Evolutionary conservation across 2,888 invertebrate species (phyloP), one percentile per base, ranked within the genome.

Genomic region (Sinodicranocentrus sp.): DNA sequence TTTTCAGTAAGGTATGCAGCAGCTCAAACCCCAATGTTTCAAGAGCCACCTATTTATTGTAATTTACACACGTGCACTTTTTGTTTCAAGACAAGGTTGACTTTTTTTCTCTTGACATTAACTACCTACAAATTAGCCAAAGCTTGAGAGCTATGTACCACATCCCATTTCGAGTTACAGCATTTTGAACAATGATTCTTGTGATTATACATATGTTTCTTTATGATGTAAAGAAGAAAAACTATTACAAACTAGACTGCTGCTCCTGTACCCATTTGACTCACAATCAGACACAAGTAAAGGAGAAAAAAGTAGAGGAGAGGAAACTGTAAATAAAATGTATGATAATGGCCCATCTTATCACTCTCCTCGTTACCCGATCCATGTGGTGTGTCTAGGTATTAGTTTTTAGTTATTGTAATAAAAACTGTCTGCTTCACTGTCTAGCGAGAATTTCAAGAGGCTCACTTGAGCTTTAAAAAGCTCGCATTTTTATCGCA

Each of bases 381-480:
- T n/a, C 2, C 48, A 48, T 48, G n/a, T n/a, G n/a, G n/a, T n/a
- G n/a, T 15, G n/a, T 2, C 13, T 48, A 48, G 5, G 33, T 52
- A 65, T 63, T 75, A 33, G 52, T 65, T 25, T 65, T 52, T 52
- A 65, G 52, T 63, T 75, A 65, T 67, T 77, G 67, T 67, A 76
- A 77, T 77, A 77, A 77, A 77, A 77, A 52, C 67, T 68, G 77
- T 77, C 77, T 77, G 67, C 67, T 65, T 26, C 52, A 57, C 28
- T 77, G 67, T 77, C 57, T 19, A 25, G 57, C 21, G 39, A 33
- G 1, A 73, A 43, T 39, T 28, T 75, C 19, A 43, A 28, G 65
- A 65, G 67, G 44, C 52, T 67, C 26, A 65, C 39, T 67, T 67
- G 28, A 33, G 67, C 28, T 68, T 77, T 33, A 33, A 68, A 67